A percentile compares a stretch with the other conserved stretches of the same genome.
Evolutionary conservation across 2,113 vertebrate genomes (phyloP).

Genomic region (Hystrix cristata): DNA sequence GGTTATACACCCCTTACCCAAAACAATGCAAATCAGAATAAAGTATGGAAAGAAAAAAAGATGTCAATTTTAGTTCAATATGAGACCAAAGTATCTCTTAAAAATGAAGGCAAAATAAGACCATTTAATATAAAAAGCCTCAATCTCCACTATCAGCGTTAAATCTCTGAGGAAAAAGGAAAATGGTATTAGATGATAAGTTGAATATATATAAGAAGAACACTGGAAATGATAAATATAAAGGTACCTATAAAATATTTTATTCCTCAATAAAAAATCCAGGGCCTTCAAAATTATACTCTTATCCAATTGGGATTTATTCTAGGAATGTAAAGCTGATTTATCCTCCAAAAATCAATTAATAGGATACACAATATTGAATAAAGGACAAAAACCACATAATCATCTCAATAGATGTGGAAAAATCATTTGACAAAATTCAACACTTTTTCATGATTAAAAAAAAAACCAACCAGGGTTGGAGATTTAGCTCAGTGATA

Average conservation of each 20-base stretch:
- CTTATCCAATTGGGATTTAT: background rate
- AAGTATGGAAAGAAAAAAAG: background rate
- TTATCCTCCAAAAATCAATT: constrained; percentile 1
- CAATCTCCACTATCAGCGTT: background rate
- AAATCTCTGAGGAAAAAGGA: background rate
- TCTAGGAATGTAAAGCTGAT: background rate
- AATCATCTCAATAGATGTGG: background rate
- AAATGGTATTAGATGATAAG: background rate
- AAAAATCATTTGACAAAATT: constrained; percentile 37
- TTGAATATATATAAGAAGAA: background rate
- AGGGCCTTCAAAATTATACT: background rate
- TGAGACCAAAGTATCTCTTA: background rate
- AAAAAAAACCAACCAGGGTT: background rate
- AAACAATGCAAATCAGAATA: background rate
- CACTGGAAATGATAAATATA: background rate
- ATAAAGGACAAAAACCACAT: background rate
- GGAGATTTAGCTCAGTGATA: no score
- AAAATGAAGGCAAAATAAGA: constrained; percentile 46
- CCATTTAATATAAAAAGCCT: background rate
- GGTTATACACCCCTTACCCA: background rate
- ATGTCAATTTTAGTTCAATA: background rate
- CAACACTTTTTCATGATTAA: background rate
- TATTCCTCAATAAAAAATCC: constrained; percentile 4
- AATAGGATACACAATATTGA: background rate
- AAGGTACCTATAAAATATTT: background rate